Evolutionary conservation across 1,140 invertebrate genomes (phyloP).

Genomic region (Antheraea mylitta): DNA sequence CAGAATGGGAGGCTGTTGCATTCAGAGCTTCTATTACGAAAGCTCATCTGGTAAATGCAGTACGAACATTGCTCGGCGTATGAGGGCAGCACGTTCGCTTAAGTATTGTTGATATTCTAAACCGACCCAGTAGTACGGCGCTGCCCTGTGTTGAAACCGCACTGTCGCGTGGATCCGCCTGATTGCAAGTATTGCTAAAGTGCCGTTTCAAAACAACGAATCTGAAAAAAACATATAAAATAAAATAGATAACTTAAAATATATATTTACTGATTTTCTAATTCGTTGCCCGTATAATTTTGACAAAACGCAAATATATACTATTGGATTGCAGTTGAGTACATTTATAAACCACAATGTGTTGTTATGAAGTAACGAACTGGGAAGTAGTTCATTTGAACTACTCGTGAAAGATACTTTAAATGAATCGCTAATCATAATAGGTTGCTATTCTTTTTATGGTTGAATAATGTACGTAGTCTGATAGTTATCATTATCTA

Average conservation of each 20-base stretch:
- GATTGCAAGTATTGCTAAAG: constrained; percentile 51
- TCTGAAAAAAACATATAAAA: neutral
- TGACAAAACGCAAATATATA: no score
- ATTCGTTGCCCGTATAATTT: no score
- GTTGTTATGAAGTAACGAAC: no score
- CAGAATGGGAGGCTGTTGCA: constrained; percentile 28
- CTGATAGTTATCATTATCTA: no score
- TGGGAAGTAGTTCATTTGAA: no score
- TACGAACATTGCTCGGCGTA: constrained; percentile 37
- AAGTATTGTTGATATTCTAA: constrained; percentile 70
- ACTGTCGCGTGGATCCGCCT: constrained; percentile 51
- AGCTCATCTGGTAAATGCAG: constrained; percentile 63
- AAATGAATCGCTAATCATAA: no score
- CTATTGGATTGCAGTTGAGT: no score
- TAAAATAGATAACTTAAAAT: neutral
- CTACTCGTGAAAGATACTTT: no score
- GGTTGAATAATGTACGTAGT: no score
- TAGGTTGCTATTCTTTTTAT: no score
- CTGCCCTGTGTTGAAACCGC: constrained; percentile 52
- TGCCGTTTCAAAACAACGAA: constrained; percentile 36
- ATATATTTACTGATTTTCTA: no score
- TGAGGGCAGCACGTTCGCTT: constrained; percentile 42
- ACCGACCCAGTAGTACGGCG: constrained; percentile 43
- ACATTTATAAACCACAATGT: no score
- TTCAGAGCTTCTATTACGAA: constrained; percentile 49